phyloP scores from a whole-genome alignment of 2,888 invertebrate species.

The Ferdinandea cuprea region DNA sequence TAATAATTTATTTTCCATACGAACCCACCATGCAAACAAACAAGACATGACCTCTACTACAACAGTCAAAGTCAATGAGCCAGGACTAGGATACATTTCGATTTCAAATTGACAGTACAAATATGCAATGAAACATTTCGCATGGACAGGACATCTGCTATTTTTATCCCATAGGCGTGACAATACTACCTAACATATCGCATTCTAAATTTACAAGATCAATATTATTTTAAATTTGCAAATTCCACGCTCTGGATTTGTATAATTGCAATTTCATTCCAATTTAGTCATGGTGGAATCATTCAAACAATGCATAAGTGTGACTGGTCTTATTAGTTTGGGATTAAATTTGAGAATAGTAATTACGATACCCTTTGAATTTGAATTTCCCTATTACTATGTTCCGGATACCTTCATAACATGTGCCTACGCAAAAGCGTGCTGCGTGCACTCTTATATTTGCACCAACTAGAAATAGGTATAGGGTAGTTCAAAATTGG shows the following conservation, averaged over 20 bases:
- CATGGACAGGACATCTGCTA: not conserved
- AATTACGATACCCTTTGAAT: conserved; percentile 4
- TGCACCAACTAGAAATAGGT: too few species aligned
- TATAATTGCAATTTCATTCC: conserved; percentile 12
- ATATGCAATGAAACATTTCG: not conserved
- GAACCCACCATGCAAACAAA: not conserved
- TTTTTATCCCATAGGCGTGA: not conserved
- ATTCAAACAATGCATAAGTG: not conserved
- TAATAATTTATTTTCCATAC: conserved; percentile 20
- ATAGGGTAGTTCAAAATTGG: conserved; percentile 2
- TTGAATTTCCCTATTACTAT: not conserved
- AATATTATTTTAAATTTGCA: conserved; percentile 40
- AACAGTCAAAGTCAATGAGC: conserved; percentile 11
- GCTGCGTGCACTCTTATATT: not conserved
- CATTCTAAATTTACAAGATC: not conserved
- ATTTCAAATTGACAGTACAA: not conserved
- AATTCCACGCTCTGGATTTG: conserved; percentile 30
- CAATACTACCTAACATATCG: not conserved
- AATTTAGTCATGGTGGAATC: conserved; percentile 11
- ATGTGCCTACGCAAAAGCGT: not conserved
- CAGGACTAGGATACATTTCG: not conserved
- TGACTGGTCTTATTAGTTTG: not conserved
- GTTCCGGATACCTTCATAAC: too few species aligned
- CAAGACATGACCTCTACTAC: conserved; percentile 26
- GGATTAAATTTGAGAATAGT: conserved; percentile 5